Conservation (phyloP, 2,888 invertebrate genomes). For the Crossocerus cetratus region DNA sequence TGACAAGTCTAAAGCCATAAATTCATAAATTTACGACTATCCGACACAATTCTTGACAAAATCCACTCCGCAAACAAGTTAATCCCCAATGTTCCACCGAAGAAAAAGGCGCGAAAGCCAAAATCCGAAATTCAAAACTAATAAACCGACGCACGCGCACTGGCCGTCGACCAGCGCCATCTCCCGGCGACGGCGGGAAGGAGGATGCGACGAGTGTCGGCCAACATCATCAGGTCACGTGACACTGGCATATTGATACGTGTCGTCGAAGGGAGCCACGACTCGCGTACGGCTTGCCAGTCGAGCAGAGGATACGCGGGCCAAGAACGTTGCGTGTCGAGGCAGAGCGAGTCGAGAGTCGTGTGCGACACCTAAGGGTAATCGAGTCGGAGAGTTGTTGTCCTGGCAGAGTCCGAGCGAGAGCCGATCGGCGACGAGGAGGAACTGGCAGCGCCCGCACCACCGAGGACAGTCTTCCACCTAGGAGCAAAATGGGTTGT, state of each 20-base stretch:
- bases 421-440: constrained; percentile 28
- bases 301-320: constrained; percentile 59
- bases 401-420: constrained; percentile 36
- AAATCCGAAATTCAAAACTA: neutral
- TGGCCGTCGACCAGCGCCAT: constrained; percentile 16
- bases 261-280: constrained; percentile 73
- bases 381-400: too few relatives aligned
- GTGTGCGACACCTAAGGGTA: too few relatives aligned
- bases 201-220: constrained; percentile 45
- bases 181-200: constrained; percentile 1
- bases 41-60: neutral
- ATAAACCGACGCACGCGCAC: neutral
- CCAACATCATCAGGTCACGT: constrained; percentile 77
- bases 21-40: neutral
- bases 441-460: constrained; percentile 17
- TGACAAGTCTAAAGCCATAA: too few relatives aligned
- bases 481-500: constrained; percentile 81
- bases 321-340: constrained; percentile 17
- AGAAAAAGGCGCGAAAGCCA: neutral
- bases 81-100: neutral
- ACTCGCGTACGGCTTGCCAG: constrained; percentile 68
- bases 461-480: constrained; percentile 18
- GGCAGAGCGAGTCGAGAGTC: too few relatives aligned
- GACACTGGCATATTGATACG: constrained; percentile 75
- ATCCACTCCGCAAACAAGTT: neutral